Base-by-base conservation (phyloP, 2,888 invertebrate species). In the Brachycybe producta region DNA sequence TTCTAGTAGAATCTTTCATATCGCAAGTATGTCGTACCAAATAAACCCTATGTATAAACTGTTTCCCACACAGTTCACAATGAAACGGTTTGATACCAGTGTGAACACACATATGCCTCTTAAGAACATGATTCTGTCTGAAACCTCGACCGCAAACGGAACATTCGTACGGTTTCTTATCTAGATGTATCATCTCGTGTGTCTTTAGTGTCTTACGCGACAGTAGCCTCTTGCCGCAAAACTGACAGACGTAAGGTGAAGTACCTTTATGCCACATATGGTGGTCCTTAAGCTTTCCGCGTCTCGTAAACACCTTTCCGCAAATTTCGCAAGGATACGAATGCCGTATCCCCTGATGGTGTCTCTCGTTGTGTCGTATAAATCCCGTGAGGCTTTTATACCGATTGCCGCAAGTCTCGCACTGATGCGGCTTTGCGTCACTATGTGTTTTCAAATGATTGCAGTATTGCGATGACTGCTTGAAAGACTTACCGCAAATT, bases 71-170 rank as follows among this genome's bases (percentile, higher is more conserved):
- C 7, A 23, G 23, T 26, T 48, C 23, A 34, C 52, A 51, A 17
- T 32, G 40, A 21, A 30, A 47, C 5, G 52, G 47, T 26, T 48
- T 51, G 26, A 48, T 27, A 15, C 34, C 34, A 5, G 52, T 51
- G 32, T 51, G 49, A 28, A 24, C 24, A 24, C 17, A 56, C 19
- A 60, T 57, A 56, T 68, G 67, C 21, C 67, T 55, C 36, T 60
- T 56, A 23, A 67, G 60, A 53, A 68, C 66, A 56, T 64, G 65
- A 4, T 66, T 65, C 55, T 68, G 68, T 59, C 63, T 62, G 54
- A 67, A 67, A 5, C 58, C n/a, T n/a, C n/a, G n/a, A n/a, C 52
- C 56, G 53, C 67, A 67, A 46, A 61, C 58, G 28, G 58, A 53
- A 57, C 67, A 68, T 51, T 15, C 15, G 19, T 26, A 49, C 32